Conservation (phyloP, 2,888 invertebrate genomes). For the Acanthosepion lycidas region DNA sequence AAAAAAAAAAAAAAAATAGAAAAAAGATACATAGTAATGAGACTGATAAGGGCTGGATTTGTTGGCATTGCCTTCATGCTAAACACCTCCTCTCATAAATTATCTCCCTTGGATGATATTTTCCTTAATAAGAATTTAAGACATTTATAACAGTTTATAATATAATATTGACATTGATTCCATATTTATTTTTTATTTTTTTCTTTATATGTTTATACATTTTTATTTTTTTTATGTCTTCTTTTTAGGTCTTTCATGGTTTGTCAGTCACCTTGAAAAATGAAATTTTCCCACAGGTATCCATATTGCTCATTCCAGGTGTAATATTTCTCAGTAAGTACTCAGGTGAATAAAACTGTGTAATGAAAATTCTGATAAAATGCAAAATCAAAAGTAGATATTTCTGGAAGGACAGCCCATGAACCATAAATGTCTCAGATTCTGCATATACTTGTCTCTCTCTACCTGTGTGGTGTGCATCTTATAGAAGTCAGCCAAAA, state of each 20-base stretch:
- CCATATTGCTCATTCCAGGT: background rate
- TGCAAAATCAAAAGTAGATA: background rate
- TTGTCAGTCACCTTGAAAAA: background rate
- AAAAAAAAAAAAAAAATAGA: background rate
- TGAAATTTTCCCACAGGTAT: conserved; percentile 33
- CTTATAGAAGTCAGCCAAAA: background rate
- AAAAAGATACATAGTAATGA: background rate
- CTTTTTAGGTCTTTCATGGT: conserved; percentile 21
- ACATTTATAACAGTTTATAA: background rate
- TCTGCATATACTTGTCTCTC: background rate
- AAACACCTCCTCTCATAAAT: background rate
- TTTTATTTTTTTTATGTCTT: background rate
- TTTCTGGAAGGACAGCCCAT: background rate
- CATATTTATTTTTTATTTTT: background rate
- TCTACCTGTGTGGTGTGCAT: background rate
- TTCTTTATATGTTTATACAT: background rate
- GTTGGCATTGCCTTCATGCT: background rate
- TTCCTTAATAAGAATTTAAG: background rate
- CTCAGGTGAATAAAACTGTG: background rate
- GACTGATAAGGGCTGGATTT: background rate
- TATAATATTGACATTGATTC: conserved; percentile 1
- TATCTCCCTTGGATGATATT: background rate
- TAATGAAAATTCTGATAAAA: background rate
- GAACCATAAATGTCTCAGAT: conserved; percentile 17
- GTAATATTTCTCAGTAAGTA: background rate